These are phyloP conservation scores for Cosmopolites sordidus DNA, from an alignment of 2,888 invertebrate species.

Conservation along the genomic window DNA sequence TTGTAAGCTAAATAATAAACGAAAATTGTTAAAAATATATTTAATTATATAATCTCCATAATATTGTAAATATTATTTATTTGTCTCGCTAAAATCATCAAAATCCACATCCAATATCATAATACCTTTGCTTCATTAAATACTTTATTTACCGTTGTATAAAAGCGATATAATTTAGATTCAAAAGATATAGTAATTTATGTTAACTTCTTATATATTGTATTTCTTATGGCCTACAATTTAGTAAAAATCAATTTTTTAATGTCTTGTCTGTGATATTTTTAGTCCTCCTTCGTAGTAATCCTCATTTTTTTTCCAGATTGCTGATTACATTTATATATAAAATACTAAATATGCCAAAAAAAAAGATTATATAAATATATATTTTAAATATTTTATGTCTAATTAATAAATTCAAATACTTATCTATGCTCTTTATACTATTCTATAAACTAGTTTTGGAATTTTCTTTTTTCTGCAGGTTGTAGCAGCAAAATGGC, in stretches of 20 bases:
- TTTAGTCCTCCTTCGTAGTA: constrained; percentile 39
- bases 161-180: too few species aligned
- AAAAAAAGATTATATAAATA: constrained; percentile 8
- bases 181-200: too few species aligned
- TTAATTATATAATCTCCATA: too few species aligned
- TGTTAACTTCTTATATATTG: not conserved
- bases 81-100: too few species aligned
- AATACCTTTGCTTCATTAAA: too few species aligned
- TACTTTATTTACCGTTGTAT: too few species aligned
- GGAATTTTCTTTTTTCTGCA: not conserved
- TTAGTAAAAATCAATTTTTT: constrained; percentile 28
- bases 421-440: not conserved
- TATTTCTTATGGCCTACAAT: constrained; percentile 20
- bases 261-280: constrained; percentile 46
- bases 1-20: too few species aligned
- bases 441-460: not conserved
- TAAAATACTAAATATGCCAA: constrained; percentile 6
- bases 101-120: too few species aligned
- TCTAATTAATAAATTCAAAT: too few species aligned
- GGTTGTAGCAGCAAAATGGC: not conserved
- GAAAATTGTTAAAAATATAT: too few species aligned
- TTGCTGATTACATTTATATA: constrained; percentile 17
- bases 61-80: too few species aligned
- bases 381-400: constrained; percentile 7
- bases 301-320: constrained; percentile 27